phyloP scores from a whole-genome alignment of 2,113 vertebrate genomes.

The Nipponia nippon region DNA sequence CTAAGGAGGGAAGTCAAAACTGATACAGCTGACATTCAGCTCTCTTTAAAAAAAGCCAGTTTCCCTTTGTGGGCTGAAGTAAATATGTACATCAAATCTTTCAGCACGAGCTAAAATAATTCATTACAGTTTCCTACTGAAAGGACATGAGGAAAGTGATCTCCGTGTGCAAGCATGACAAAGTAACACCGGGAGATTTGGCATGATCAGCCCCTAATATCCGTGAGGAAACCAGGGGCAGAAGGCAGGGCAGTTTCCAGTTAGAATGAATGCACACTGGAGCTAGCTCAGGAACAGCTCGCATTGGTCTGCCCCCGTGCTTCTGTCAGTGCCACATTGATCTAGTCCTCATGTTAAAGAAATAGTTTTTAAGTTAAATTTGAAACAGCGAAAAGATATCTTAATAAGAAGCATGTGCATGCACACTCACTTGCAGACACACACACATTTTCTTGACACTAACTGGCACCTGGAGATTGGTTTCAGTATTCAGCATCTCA shows the following conservation, averaged over 20 bases:
- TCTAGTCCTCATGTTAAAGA: background rate
- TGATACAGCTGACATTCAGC: background rate
- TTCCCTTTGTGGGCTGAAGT: background rate
- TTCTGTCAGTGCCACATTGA: background rate
- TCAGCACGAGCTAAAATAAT: background rate
- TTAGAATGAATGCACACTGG: background rate
- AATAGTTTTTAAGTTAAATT: background rate
- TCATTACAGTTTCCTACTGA: background rate
- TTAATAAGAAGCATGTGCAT: background rate
- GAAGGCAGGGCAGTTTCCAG: background rate
- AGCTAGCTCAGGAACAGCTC: background rate
- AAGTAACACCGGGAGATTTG: background rate
- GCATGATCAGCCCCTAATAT: background rate
- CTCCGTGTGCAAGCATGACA: background rate
- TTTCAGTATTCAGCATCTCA: background rate
- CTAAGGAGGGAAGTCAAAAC: background rate
- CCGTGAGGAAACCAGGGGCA: background rate
- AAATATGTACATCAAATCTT: background rate
- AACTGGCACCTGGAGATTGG: background rate
- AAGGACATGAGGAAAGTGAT: background rate
- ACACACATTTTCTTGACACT: background rate
- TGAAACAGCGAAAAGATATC: background rate
- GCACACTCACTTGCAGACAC: background rate
- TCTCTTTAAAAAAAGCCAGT: background rate
- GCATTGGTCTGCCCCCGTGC: fast-evolving